Base-by-base conservation (phyloP, 1,140 invertebrate species). In the Ganaspis sp. region DNA sequence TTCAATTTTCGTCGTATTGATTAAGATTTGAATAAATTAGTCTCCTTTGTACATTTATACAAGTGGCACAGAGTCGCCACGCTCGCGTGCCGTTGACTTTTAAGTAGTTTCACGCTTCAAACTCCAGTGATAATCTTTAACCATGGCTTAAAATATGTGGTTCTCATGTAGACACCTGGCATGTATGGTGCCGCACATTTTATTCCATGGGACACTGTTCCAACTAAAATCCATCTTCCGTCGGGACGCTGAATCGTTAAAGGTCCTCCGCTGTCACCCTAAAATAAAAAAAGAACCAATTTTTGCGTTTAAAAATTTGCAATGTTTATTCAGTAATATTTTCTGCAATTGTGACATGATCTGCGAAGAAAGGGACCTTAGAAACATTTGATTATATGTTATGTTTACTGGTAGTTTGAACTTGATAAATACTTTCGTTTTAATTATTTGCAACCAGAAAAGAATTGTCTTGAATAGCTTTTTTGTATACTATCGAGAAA, bases 201-300 rank as follows among this genome's bases (percentile, higher is more conserved):
- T 78, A 98, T 98, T 12, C 98, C 98, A 90, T 99, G 98, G 5
- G 97, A 98, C 0, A 99, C 97, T 0, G 98, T 98, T 11, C 98
- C 98, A 1, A 96, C 96, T 4, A 99, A 91, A 75, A 97, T 94
- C 94, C 97, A 99, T 74, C 95, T 93, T 15, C 96, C 97, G 83
- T 98, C 96, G 0, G 94, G 92, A 75, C 96, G 91, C 87, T 96
- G 95, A 21, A 98, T 92, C 37, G 98, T 96, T 73, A 99, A 87
- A 0, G 98, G 98, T 34, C 97, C 97, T 8, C 98, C 98, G 82
- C 96, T 98, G 92, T 99, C 98, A 77, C 97, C 97, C 97, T 98
- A 90, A 19, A 42, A 23, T 42, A 42, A 72, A n/a, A 49, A 49
- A 77, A 79, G 21, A 49, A 69, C 8, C 40, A 53, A 54, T 45